These are phyloP conservation scores for Morus bassanus DNA, from an alignment of 2,797 vertebrate species.

Conservation along the genomic window DNA sequence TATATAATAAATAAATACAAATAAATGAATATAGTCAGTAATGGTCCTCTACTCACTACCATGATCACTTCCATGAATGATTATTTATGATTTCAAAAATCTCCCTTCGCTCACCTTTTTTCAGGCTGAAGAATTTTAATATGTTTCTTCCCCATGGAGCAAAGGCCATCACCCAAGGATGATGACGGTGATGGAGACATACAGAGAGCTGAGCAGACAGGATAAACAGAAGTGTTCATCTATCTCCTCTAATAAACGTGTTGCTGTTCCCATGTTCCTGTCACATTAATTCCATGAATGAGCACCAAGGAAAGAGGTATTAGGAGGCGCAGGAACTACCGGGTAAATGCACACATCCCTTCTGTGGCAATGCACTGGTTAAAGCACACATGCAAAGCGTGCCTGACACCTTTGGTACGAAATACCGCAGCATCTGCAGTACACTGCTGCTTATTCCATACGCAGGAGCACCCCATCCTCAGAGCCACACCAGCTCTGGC, in stretches of 20 bases:
- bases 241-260: background rate
- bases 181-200: background rate
- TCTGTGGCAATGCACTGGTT: accelerated
- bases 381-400: accelerated
- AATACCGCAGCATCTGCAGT: background rate
- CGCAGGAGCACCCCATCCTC: background rate
- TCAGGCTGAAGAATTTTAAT: background rate
- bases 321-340: background rate
- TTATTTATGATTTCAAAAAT: background rate
- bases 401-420: background rate
- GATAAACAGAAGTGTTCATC: background rate
- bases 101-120: background rate
- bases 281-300: background rate
- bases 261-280: background rate
- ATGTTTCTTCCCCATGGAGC: accelerated
- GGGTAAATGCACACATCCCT: accelerated
- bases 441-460: background rate
- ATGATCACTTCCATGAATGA: accelerated
- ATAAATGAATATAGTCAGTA: background rate
- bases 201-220: background rate
- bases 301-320: background rate
- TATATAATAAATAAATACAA: background rate
- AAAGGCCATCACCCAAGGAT: background rate
- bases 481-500: background rate
- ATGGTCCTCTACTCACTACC: background rate